A percentile compares a stretch with the other conserved stretches of the same genome.
Conservation (phyloP, 1,140 invertebrate genomes). For the Caerostris extrusa region DNA sequence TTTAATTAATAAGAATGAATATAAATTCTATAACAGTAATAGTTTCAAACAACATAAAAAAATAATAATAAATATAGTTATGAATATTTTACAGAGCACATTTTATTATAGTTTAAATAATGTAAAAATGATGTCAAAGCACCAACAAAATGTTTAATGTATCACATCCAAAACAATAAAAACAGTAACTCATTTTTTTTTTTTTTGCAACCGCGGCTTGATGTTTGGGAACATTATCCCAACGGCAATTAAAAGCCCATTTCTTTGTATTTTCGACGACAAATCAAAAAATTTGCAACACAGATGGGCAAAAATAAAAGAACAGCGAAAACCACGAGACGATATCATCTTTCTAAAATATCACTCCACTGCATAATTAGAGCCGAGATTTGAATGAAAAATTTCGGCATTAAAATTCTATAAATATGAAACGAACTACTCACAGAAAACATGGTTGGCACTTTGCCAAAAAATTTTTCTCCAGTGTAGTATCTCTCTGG, state of each 20-base stretch:
- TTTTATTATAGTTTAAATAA: no score
- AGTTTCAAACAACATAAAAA: no score
- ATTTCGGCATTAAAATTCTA: constrained; percentile 22
- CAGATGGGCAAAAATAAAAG: background rate
- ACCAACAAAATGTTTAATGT: background rate
- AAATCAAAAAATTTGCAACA: constrained; percentile 30
- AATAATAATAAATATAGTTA: no score
- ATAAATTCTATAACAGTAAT: no score
- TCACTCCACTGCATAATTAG: constrained; percentile 1
- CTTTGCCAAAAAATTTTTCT: constrained; percentile 24
- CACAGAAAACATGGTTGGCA: constrained; percentile 29
- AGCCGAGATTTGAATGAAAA: constrained; percentile 4
- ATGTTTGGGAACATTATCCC: constrained; percentile 2
- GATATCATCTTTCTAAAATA: constrained; percentile 9
- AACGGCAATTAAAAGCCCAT: constrained; percentile 3
- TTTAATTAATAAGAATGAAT: no score
- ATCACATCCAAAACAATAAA: constrained; percentile 18
- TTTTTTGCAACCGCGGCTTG: background rate
- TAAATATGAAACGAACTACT: background rate
- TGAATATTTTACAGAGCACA: no score
- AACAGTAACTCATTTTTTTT: constrained; percentile 14
- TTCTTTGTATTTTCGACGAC: constrained; percentile 12
- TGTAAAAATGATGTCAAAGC: background rate
- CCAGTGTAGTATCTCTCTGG: background rate
- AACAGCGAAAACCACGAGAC: background rate